Percentiles rank a stretch among this genome's conserved stretches.
phyloP scores from a whole-genome alignment of 1,140 invertebrate species.

The honey bee (Apis mellifera) region DNA sequence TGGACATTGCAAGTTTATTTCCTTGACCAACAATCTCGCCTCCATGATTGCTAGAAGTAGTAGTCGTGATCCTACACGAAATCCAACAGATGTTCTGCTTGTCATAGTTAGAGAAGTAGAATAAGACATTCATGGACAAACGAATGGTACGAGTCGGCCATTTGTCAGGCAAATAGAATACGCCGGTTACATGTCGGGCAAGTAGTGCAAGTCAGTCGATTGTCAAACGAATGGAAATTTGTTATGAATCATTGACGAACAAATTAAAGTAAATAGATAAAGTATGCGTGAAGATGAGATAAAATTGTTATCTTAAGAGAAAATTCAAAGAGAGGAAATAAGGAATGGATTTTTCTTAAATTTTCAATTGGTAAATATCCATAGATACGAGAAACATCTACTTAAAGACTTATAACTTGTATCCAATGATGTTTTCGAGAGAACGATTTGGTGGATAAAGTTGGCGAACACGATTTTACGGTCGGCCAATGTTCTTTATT shows the following conservation, averaged over 20 bases:
- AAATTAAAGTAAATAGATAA: not conserved
- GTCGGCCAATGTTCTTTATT: constrained; percentile 58
- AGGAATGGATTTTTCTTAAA: not conserved
- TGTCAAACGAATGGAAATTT: not conserved
- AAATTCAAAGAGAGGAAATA: not conserved
- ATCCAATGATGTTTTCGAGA: not conserved
- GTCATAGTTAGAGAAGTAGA: no score
- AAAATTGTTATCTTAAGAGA: not conserved
- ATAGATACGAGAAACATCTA: not conserved
- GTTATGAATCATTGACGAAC: no score
- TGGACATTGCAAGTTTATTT: constrained; percentile 32
- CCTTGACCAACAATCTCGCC: constrained; percentile 7
- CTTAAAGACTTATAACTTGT: constrained; percentile 17
- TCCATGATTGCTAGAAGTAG: not conserved
- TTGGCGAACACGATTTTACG: constrained; percentile 48
- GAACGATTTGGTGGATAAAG: constrained; percentile 37
- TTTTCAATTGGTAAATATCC: constrained; percentile 9
- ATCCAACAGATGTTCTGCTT: not conserved
- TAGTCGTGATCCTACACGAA: not conserved
- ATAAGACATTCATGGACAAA: no score
- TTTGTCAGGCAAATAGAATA: no score
- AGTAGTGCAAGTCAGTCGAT: no score
- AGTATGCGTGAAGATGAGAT: not conserved
- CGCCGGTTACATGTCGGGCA: no score
- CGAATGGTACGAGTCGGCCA: no score